Base-by-base conservation (phyloP, 1,140 invertebrate species). In the Drosophila kikkawai region DNA sequence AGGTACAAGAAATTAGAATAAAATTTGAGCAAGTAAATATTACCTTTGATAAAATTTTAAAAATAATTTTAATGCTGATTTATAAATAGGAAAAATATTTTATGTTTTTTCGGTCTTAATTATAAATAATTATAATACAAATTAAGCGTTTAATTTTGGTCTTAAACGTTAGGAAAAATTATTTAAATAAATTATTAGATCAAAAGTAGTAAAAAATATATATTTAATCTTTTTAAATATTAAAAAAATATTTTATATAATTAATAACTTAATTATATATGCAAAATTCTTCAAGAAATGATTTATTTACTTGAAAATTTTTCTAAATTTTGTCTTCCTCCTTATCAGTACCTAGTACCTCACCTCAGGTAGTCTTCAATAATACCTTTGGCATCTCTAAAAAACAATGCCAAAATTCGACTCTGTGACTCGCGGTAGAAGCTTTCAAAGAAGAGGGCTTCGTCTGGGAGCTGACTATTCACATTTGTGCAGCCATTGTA, bases 401-500 rank as follows among this genome's bases (percentile, higher is more conserved):
- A 37, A 63, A 61, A 47, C 48, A 81, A 32, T 51, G 58, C 36
- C 70, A 64, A 82, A 55, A 53, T 64, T 76, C 79, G 34, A n/a
- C 5, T 36, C 2, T 11, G 13, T 12, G 34, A 8, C 2, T n/a
- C n/a, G 26, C 12, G 15, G 29, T 19, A 29, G 44, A 41, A 6
- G n/a, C 36, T 55, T 5, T 12, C 5, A n/a, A 26, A 17, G 42
- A 17, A 7, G 36, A 12, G 26, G 17, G 39, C 15, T 11, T 26
- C 26, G 47, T 32, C 47, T 55, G 66, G 37, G 32, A 60, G 68
- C 78, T 66, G 70, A 80, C 78, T 80, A 80, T 79, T 78, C 80
- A 86, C 83, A 87, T 88, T 87, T 84, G 84, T 79, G 76, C 84
- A 87, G 84, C 59, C 74, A 85, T 75, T 88, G 86, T 90, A 90